Evolutionary conservation across 2,797 vertebrate species (phyloP).

Genomic region (Microchirus variegatus): DNA sequence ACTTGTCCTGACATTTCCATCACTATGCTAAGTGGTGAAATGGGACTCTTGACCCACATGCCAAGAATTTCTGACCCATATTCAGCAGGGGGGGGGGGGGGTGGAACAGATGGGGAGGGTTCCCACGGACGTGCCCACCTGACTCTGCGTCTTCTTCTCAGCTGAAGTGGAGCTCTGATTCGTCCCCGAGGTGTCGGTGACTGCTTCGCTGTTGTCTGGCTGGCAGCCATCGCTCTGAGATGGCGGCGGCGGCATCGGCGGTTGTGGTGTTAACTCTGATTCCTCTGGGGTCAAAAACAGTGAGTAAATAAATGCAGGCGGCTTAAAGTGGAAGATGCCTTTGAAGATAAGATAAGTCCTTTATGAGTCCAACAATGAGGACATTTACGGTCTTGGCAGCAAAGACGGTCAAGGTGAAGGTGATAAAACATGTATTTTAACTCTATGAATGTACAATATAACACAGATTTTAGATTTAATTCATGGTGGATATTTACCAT

Average conservation of each 20-base stretch:
- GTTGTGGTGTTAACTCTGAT: slow-evolving; percentile 23
- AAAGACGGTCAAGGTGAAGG: too few relatives aligned
- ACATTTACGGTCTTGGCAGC: too few relatives aligned
- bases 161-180: slow-evolving; percentile 69
- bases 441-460: neutral
- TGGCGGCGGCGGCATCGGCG: slow-evolving; percentile 54
- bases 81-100: slow-evolving; percentile 11
- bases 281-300: slow-evolving; percentile 62
- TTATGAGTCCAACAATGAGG: too few relatives aligned
- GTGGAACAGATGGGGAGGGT: neutral
- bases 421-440: neutral
- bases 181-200: slow-evolving; percentile 65
- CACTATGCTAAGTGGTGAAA: slow-evolving; percentile 46
- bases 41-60: slow-evolving; percentile 47
- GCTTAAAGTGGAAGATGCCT: too few relatives aligned
- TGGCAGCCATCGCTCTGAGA: slow-evolving; percentile 74
- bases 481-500: too few relatives aligned
- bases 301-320: neutral
- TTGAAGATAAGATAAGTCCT: too few relatives aligned
- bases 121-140: slow-evolving; percentile 59
- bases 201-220: slow-evolving; percentile 79
- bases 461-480: too few relatives aligned
- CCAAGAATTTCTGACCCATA: slow-evolving; percentile 59
- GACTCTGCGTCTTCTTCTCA: slow-evolving; percentile 54
- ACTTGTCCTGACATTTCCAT: neutral